Evolutionary conservation across 2,113 vertebrate genomes (phyloP).

Genomic region (Hyperoodon ampullatus): DNA sequence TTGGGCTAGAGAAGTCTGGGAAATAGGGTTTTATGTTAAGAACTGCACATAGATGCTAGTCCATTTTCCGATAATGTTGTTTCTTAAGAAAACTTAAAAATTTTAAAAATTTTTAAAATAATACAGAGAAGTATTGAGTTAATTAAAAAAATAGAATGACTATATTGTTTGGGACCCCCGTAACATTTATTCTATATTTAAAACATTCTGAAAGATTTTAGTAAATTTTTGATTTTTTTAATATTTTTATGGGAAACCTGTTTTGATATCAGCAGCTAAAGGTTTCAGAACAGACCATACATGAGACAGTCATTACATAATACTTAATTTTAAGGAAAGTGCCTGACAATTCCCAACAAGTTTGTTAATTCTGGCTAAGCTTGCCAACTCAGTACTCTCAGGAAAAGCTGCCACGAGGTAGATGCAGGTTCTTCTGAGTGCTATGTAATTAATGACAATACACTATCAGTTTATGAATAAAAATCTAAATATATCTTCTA

Average conservation of each 20-base stretch:
- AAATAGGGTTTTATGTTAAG: neutral
- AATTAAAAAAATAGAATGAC: neutral
- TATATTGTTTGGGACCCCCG: neutral
- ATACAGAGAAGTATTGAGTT: neutral
- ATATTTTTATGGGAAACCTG: neutral
- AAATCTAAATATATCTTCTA: neutral
- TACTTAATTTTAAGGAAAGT: constrained; percentile 47
- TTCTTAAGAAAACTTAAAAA: neutral
- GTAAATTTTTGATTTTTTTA: neutral
- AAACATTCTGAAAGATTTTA: neutral
- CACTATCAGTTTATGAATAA: neutral
- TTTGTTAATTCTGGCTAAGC: neutral
- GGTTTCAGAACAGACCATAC: neutral
- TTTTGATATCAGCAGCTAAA: neutral
- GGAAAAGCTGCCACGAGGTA: neutral
- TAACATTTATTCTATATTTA: neutral
- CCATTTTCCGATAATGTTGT: neutral
- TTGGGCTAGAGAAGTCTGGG: neutral
- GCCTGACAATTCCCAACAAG: neutral
- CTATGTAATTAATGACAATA: neutral
- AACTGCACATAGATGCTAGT: neutral
- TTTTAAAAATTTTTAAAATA: neutral
- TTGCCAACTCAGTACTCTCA: neutral
- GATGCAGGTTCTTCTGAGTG: neutral
- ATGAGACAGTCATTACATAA: neutral